A percentile compares a stretch with the other conserved stretches of the same genome.
These are phyloP conservation scores for Trichacis sp. DNA, from an alignment of 2,888 invertebrate species.

Conservation along the genomic window DNA sequence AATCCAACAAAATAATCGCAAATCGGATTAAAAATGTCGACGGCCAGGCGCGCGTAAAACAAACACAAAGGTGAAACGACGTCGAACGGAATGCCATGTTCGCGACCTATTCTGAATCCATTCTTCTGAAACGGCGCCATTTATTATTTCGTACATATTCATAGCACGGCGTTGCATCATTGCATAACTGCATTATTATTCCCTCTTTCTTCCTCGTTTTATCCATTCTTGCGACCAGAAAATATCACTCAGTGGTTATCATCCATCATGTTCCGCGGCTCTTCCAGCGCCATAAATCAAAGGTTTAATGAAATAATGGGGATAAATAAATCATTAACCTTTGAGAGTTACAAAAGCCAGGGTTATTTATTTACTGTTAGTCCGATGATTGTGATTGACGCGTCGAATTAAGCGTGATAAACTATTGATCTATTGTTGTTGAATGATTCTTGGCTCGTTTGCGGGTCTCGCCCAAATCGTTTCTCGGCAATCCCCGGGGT, in stretches of 20 bases:
- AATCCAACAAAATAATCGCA: too few relatives aligned
- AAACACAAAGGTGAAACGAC: constrained; percentile 48
- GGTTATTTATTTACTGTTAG: background rate
- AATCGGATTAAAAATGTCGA: too few relatives aligned
- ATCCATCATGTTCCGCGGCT: constrained; percentile 13
- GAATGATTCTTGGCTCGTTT: too few relatives aligned
- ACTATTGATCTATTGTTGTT: too few relatives aligned
- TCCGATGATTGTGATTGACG: too few relatives aligned
- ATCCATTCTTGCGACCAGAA: constrained; percentile 39
- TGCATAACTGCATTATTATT: constrained; percentile 52
- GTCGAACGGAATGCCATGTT: constrained; percentile 44
- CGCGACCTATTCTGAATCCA: constrained; percentile 21
- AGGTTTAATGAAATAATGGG: background rate
- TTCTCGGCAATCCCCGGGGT: background rate
- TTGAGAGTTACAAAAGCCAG: background rate
- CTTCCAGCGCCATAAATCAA: background rate
- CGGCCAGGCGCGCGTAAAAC: too few relatives aligned
- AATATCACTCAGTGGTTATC: constrained; percentile 42
- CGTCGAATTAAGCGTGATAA: too few relatives aligned
- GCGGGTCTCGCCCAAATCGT: background rate
- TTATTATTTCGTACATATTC: constrained; percentile 64
- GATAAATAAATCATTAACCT: background rate
- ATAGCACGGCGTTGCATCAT: constrained; percentile 59
- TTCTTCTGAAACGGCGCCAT: constrained; percentile 53
- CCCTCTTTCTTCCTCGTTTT: constrained; percentile 30